Evolutionary conservation across 2,113 vertebrate genomes (phyloP), one percentile per base, ranked within the genome.

Genomic region (Pelusios castaneus): DNA sequence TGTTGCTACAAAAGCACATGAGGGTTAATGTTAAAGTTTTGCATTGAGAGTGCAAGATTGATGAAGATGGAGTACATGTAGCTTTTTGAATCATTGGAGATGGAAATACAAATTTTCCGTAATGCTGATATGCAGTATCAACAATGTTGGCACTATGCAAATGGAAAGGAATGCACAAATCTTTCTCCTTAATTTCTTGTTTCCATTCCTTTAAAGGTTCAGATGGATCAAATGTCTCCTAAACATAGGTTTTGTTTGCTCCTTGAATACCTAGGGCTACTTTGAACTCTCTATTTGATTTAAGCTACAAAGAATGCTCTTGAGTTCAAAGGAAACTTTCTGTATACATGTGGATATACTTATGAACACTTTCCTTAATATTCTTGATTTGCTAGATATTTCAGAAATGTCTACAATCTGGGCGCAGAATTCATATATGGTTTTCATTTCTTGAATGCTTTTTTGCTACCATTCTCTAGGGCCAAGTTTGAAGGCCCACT

Each of bases 401-500:
- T 85, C 84, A 87, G 17, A 1, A 17, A 55, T 22, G 34, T 14
- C 43, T 58, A 51, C 6, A 87, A 63, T 9, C 6, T 43, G 38
- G 38, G 21, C 78, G 16, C 54, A 84, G 75, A 95, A 82, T 87
- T 91, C 94, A 85, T 87, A 96, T 83, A 88, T 60, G 77, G 6
- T 95, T 96, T 92, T 85, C 58, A 70, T 45, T 92, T 51, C 25
- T 58, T 73, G 77, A 85, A 90, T 90, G 83, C 82, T 85, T 58
- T 73, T 78, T 85, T 38, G 41, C 76, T 88, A 94, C 54, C 79
- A 76, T 89, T 93, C 88, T 92, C 83, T 92, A 80, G 85, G 31
- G 63, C 43, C 95, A 73, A 84, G 34, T 54, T 82, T 93, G 90
- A 96, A 81, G 82, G 87, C 51, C 51, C 49, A 94, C 87, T n/a